Evolutionary conservation across 2,888 invertebrate species (phyloP).

Genomic region (Smittia sp.): DNA sequence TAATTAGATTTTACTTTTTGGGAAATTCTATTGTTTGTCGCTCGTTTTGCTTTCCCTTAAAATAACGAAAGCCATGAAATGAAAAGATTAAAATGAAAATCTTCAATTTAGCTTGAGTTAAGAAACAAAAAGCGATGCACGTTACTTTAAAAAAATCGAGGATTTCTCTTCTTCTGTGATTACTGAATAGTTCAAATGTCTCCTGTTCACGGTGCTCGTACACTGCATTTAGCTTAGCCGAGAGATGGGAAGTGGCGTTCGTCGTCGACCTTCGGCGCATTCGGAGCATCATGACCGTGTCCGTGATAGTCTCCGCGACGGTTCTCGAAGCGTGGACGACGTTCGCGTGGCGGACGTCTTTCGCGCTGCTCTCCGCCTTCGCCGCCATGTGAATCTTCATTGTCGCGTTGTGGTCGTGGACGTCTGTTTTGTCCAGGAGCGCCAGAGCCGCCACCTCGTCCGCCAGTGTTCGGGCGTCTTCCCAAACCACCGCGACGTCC

Average conservation of each 20-base stretch:
- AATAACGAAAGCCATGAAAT: no score
- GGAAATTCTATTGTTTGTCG: no score
- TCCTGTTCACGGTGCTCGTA: no score
- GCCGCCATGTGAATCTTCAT: conserved; percentile 48
- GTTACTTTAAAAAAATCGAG: no score
- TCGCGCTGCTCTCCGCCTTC: conserved; percentile 42
- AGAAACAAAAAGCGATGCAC: no score
- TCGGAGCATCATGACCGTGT: conserved; percentile 43
- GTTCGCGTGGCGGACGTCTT: conserved; percentile 44
- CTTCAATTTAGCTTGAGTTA: no score
- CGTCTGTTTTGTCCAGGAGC: conserved; percentile 51
- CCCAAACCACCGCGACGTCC: conserved; percentile 68
- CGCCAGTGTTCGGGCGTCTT: conserved; percentile 60
- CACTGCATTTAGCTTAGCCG: conserved; percentile 58
- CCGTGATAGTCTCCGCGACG: conserved; percentile 33
- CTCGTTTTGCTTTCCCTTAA: no score
- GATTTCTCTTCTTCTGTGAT: no score
- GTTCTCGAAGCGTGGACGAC: background rate
- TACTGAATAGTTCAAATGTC: no score
- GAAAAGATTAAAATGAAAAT: no score
- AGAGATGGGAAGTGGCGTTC: conserved; percentile 94
- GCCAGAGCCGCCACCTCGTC: conserved; percentile 59
- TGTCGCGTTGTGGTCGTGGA: conserved; percentile 44
- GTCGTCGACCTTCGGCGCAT: conserved; percentile 87
- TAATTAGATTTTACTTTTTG: no score